These are phyloP conservation scores for Macropus fuliginosus DNA, from an alignment of 2,797 vertebrate species.

Conservation along the genomic window DNA sequence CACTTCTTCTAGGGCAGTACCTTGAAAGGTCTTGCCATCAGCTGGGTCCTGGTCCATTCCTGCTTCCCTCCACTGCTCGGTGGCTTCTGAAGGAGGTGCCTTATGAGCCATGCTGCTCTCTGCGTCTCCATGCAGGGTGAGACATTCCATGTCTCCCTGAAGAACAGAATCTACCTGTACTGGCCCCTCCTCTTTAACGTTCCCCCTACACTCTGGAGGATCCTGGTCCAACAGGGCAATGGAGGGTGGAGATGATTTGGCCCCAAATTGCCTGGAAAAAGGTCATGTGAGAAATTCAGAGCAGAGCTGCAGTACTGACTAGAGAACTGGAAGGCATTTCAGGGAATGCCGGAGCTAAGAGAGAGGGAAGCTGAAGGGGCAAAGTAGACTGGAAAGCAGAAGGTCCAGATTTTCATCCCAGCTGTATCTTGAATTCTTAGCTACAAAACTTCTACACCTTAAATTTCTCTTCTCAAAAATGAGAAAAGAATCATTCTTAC, in stretches of 20 bases:
- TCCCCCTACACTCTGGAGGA: slow-evolving; percentile 73
- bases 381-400: neutral
- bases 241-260: slow-evolving; percentile 92
- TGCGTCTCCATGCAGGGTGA: slow-evolving; percentile 70
- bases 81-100: slow-evolving; percentile 65
- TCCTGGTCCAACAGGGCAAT: slow-evolving; percentile 83
- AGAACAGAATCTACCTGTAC: slow-evolving; percentile 57
- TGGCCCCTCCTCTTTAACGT: slow-evolving; percentile 54
- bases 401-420: neutral
- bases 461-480: slow-evolving; percentile 52
- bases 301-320: neutral
- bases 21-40: slow-evolving; percentile 90
- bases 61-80: slow-evolving; percentile 30
- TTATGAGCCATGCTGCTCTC: slow-evolving; percentile 64
- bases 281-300: slow-evolving; percentile 58
- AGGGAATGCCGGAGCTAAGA: neutral
- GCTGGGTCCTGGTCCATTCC: slow-evolving; percentile 73
- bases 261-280: slow-evolving; percentile 92
- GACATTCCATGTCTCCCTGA: slow-evolving; percentile 53
- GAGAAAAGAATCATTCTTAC: slow-evolving; percentile 20
- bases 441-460: slow-evolving; percentile 36
- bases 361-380: neutral
- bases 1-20: slow-evolving; percentile 78
- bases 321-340: neutral
- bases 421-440: slow-evolving; percentile 18